phyloP scores from a whole-genome alignment of 2,113 vertebrate species.

The Coptodon bakossiorum region DNA sequence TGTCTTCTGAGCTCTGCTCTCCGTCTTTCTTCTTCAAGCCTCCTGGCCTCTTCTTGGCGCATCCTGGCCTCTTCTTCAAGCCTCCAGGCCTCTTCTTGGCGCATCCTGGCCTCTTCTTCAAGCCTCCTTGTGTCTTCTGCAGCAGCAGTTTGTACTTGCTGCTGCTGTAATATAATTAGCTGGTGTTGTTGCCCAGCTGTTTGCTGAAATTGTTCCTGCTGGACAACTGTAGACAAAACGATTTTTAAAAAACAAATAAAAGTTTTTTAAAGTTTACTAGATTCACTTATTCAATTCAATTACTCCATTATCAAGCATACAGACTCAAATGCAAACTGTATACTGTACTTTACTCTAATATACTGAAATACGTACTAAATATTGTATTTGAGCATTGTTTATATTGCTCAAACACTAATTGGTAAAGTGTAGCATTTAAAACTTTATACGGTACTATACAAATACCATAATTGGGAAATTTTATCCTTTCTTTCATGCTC shows the following conservation, averaged over 20 bases:
- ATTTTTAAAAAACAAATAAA: not conserved
- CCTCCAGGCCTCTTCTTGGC: not conserved
- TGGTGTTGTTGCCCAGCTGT: not conserved
- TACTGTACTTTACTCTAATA: not conserved
- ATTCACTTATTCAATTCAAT: not conserved
- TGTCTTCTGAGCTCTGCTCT: not conserved
- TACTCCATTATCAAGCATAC: not conserved
- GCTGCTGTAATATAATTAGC: not conserved
- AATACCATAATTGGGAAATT: not conserved
- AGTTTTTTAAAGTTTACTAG: not conserved
- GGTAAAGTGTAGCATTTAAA: not conserved
- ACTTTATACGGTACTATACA: not conserved
- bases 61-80: not conserved
- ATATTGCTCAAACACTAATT: not conserved
- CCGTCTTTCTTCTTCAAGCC: conserved; percentile 3
- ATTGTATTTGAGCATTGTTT: not conserved
- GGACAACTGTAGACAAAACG: not conserved
- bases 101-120: not conserved
- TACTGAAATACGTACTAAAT: not conserved
- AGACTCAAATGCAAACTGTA: not conserved
- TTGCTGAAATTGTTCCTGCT: not conserved
- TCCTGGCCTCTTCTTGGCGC: not conserved
- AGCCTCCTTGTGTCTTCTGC: not conserved
- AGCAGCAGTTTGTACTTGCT: not conserved
- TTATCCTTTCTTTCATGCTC: not conserved